phyloP scores from a whole-genome alignment of 2,113 vertebrate species.

The Chaetodon auriga region DNA sequence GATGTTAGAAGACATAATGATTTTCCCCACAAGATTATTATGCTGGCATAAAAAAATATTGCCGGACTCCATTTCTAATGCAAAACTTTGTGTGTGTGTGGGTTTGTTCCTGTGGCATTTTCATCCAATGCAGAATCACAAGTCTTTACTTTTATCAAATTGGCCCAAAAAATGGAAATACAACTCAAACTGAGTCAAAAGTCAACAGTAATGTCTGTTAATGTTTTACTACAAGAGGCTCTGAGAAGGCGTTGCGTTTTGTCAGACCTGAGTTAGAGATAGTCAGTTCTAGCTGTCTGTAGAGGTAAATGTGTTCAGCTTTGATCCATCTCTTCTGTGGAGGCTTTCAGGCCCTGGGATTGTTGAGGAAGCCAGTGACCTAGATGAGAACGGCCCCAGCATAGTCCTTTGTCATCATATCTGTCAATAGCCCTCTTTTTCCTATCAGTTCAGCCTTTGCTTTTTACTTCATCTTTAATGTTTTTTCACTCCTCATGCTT shows the following conservation, averaged over 20 bases:
- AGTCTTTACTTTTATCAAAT: neutral
- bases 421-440: conserved; percentile 8
- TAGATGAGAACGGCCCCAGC: neutral
- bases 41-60: neutral
- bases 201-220: neutral
- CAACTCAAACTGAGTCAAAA: neutral
- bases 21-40: conserved; percentile 25
- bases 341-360: conserved; percentile 36
- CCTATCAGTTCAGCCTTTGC: neutral
- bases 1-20: conserved; percentile 31
- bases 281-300: neutral
- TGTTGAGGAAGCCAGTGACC: conserved; percentile 58
- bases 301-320: conserved; percentile 56
- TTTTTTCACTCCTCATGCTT: neutral
- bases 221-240: neutral
- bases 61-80: neutral
- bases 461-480: neutral
- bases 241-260: neutral
- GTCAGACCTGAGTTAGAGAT: neutral
- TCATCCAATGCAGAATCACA: neutral
- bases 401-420: neutral
- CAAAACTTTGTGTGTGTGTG: neutral
- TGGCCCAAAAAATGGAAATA: neutral
- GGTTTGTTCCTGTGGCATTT: conserved; percentile 6
- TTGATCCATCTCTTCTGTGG: conserved; percentile 66